Evolutionary conservation across 2,797 vertebrate species (phyloP).

Genomic region (Phalanger gymnotis): DNA sequence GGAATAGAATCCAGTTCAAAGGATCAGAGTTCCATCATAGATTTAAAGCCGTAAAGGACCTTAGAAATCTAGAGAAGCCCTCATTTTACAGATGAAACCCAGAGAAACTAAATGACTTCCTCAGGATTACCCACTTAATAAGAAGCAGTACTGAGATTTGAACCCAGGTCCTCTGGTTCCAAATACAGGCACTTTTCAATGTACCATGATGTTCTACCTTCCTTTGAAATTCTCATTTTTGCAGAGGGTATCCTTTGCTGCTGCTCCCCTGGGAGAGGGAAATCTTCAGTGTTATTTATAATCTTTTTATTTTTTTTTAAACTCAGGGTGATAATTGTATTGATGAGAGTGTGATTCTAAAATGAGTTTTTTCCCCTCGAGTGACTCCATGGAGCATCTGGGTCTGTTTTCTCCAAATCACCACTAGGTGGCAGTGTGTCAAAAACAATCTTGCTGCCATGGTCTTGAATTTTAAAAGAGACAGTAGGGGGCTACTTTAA

Average conservation of each 20-base stretch:
- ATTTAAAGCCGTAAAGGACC: background rate
- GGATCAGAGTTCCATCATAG: background rate
- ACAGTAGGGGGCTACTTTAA: background rate
- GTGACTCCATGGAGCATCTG: background rate
- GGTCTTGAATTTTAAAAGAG: slow-evolving; percentile 58
- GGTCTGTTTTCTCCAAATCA: background rate
- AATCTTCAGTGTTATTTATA: slow-evolving; percentile 71
- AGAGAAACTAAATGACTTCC: background rate
- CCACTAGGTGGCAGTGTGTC: slow-evolving; percentile 68
- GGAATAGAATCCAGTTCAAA: background rate
- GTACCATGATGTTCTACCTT: slow-evolving; percentile 3
- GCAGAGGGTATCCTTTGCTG: slow-evolving; percentile 43
- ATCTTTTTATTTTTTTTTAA: slow-evolving; percentile 47
- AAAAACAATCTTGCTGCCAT: slow-evolving; percentile 36
- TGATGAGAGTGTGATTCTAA: slow-evolving; percentile 65
- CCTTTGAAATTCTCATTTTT: slow-evolving; percentile 54
- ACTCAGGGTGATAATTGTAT: slow-evolving; percentile 69
- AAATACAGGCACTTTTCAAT: background rate
- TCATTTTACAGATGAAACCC: background rate
- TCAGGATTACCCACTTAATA: background rate
- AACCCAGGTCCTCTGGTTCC: background rate
- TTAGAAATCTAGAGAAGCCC: background rate
- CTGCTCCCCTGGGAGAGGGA: slow-evolving; percentile 60
- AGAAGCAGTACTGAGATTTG: background rate
- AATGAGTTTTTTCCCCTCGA: slow-evolving; percentile 37